Percentiles rank a stretch among this genome's conserved stretches.
Conservation (phyloP, 2,888 invertebrate genomes). For the Eupithecia inturbata region DNA sequence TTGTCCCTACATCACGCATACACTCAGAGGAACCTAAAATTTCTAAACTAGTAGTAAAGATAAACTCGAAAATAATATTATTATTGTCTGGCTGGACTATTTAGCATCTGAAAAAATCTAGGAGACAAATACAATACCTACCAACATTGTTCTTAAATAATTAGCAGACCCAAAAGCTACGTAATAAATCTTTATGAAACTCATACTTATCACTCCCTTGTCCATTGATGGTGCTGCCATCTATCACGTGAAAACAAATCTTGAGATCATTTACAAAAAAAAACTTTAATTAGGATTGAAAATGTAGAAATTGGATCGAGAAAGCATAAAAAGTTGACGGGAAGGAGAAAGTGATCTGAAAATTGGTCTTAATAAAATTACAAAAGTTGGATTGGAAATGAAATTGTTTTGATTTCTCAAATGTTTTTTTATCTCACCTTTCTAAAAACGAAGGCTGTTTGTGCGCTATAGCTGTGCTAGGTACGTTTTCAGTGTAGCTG, state of each 20-base stretch:
- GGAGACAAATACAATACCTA: not conserved
- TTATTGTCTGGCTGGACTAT: not conserved
- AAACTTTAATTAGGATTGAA: not conserved
- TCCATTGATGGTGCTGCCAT: conserved; percentile 37
- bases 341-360: not conserved
- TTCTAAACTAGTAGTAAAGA: not conserved
- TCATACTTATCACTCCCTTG: conserved; percentile 42
- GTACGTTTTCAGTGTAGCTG: conserved; percentile 78
- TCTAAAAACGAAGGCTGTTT: conserved; percentile 81
- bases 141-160: conserved; percentile 15
- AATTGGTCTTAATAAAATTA: not conserved
- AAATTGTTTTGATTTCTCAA: not conserved
- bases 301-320: not conserved
- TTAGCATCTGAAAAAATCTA: conserved; percentile 12
- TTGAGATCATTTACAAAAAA: conserved; percentile 15
- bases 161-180: conserved; percentile 19
- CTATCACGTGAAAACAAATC: conserved; percentile 34
- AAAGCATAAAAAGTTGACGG: not conserved
- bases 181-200: conserved; percentile 10
- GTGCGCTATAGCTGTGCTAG: conserved; percentile 72
- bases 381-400: not conserved
- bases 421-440: conserved; percentile 56
- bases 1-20: not conserved
- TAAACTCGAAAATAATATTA: not conserved
- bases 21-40: not conserved